phyloP scores from a whole-genome alignment of 2,888 invertebrate species.

The Phaedon cochleariae region DNA sequence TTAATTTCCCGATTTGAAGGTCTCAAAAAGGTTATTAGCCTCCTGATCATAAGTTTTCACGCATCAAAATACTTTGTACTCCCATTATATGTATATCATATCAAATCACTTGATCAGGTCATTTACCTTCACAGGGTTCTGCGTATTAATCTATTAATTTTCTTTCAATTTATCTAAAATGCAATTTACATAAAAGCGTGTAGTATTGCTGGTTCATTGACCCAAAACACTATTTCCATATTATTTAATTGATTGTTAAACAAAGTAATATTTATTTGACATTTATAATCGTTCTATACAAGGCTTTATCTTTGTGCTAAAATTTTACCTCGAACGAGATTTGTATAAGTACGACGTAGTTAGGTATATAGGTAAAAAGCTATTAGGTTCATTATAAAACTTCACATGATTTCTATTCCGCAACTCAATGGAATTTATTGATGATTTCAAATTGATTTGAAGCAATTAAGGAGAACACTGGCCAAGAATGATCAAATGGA shows the following conservation, averaged over 20 bases:
- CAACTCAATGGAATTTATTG: too few species aligned
- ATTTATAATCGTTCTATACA: background rate
- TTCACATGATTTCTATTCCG: too few species aligned
- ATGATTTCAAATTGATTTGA: too few species aligned
- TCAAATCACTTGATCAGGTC: conserved; percentile 35
- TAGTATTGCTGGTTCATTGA: conserved; percentile 33
- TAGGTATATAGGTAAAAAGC: background rate
- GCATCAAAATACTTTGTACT: conserved; percentile 32
- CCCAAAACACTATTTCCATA: conserved; percentile 35
- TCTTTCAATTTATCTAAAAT: conserved; percentile 28
- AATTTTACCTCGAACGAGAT: background rate
- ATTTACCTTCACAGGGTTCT: conserved; percentile 37
- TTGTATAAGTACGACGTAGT: background rate
- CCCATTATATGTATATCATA: conserved; percentile 27
- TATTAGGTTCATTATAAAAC: too few species aligned
- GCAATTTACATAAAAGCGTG: conserved; percentile 35
- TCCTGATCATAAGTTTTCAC: conserved; percentile 29
- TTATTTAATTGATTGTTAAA: conserved; percentile 33
- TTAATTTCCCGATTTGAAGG: conserved; percentile 29
- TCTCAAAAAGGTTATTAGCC: conserved; percentile 32
- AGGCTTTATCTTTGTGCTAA: background rate
- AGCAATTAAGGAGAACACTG: too few species aligned
- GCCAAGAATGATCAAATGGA: too few species aligned
- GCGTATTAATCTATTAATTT: conserved; percentile 33
- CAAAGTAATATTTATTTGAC: conserved; percentile 10